Evolutionary conservation across 2,888 invertebrate species (phyloP), one percentile per base, ranked within the genome.

Genomic region (Erebia epiphron): DNA sequence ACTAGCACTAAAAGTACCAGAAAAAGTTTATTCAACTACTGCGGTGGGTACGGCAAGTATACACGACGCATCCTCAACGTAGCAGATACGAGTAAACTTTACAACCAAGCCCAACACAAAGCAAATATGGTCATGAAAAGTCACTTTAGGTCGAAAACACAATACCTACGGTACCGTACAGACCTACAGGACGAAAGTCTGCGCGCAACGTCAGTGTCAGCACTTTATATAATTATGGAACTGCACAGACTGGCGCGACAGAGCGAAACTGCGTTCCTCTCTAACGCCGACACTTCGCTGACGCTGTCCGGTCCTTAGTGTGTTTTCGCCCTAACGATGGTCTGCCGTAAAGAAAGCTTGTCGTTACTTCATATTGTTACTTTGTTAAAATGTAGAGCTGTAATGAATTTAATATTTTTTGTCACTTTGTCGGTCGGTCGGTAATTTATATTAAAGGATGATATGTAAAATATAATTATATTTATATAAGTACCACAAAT

Each of bases 1-100:
- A 5, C 35, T 2, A 7, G 7, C 26, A 58, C n/a, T n/a, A 14
- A 58, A 58, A 58, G 26, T 58, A 14, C 8, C 13, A 26, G 57
- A 35, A 58, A n/a, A 13, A 7, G 57, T 58, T 9, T 58, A 58
- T 58, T 58, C 57, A 58, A 57, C 26, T 57, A 35, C n/a, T 26
- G 57, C 7, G 57, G 35, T 26, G 13, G 56, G 3, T 14, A 9
- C 52, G 16, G 21, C 57, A 26, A 35, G 35, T 7, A 5, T 57
- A 9, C 43, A 2, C 57, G 57, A 9, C 35, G n/a, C 35, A 35
- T 58, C 14, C 57, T n/a, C 57, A 7, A 35, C 35, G 35, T 35
- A 35, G 26, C 35, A 35, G 35, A 58, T 58, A n/a, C n/a, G n/a
- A n/a, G n/a, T n/a, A 58, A 58, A 57, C 26, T 57, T 57, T 26